Evolutionary conservation across 1,140 invertebrate species (phyloP).

Genomic region (Meloidogyne chitwoodi): DNA sequence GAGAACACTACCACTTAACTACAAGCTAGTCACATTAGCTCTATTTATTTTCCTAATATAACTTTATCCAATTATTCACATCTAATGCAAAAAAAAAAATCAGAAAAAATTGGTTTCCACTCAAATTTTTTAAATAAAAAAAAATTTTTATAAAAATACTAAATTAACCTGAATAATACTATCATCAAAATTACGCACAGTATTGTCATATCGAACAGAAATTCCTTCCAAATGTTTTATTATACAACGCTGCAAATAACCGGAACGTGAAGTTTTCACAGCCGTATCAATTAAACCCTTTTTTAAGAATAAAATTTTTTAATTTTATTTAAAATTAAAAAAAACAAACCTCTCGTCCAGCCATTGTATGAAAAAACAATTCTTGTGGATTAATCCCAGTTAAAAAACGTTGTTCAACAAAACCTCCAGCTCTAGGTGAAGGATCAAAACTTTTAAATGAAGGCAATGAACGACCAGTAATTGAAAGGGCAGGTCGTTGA

Average conservation of each 20-base stretch:
- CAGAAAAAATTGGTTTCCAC: no score
- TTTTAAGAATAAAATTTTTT: neutral
- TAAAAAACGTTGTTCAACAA: conserved; percentile 89
- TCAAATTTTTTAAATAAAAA: no score
- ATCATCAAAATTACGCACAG: conserved; percentile 81
- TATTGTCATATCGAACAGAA: conserved; percentile 68
- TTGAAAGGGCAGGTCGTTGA: conserved; percentile 86
- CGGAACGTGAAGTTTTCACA: conserved; percentile 86
- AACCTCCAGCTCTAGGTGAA: conserved; percentile 86
- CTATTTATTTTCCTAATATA: no score
- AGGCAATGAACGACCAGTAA: conserved; percentile 83
- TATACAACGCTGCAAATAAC: conserved; percentile 93
- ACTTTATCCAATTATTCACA: no score
- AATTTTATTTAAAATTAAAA: conserved; percentile 14
- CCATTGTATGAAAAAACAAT: conserved; percentile 99
- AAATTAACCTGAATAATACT: conserved; percentile 76
- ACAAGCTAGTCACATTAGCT: no score
- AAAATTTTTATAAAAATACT: no score
- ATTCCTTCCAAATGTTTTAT: conserved; percentile 96
- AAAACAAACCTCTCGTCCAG: conserved; percentile 78
- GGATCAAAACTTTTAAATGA: conserved; percentile 86
- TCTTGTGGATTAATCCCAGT: conserved; percentile 94
- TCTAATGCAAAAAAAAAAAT: no score
- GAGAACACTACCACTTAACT: no score
- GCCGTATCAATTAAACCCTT: conserved; percentile 71